Percentiles rank a stretch among this genome's conserved stretches.
phyloP scores from a whole-genome alignment of 2,113 vertebrate genomes.

The Callorhinus ursinus region DNA sequence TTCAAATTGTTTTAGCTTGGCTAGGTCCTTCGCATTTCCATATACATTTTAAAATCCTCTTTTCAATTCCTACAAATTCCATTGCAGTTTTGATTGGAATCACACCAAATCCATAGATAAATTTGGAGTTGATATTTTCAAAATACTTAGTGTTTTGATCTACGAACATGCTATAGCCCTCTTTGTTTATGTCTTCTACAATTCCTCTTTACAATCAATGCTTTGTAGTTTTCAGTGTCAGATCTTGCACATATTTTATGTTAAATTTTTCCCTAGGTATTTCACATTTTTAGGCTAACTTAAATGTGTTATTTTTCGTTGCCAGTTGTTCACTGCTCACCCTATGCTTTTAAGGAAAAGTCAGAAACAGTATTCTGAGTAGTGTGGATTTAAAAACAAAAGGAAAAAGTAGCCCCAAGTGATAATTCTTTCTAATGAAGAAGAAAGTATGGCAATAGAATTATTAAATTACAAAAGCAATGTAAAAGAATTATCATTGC shows the following conservation, averaged over 20 bases:
- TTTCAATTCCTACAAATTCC: neutral
- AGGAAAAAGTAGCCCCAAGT: neutral
- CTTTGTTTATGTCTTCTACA: neutral
- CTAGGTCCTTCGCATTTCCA: neutral
- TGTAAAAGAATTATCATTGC: neutral
- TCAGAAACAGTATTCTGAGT: neutral
- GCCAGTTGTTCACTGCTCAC: neutral
- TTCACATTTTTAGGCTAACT: neutral
- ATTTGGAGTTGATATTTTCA: neutral
- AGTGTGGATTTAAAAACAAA: neutral
- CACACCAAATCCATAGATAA: neutral
- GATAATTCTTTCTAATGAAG: neutral
- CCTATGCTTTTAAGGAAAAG: neutral
- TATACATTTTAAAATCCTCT: neutral
- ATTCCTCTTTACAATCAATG: neutral
- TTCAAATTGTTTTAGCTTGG: conserved; percentile 31
- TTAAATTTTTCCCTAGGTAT: neutral
- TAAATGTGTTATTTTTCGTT: neutral
- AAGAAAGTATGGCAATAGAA: neutral
- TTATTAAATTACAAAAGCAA: neutral
- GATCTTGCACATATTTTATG: neutral
- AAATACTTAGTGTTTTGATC: neutral
- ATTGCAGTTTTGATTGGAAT: neutral
- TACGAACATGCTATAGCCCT: neutral
- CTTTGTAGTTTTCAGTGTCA: neutral